phyloP scores from a whole-genome alignment of 2,113 vertebrate species.

The Sylvilagus bachmani region DNA sequence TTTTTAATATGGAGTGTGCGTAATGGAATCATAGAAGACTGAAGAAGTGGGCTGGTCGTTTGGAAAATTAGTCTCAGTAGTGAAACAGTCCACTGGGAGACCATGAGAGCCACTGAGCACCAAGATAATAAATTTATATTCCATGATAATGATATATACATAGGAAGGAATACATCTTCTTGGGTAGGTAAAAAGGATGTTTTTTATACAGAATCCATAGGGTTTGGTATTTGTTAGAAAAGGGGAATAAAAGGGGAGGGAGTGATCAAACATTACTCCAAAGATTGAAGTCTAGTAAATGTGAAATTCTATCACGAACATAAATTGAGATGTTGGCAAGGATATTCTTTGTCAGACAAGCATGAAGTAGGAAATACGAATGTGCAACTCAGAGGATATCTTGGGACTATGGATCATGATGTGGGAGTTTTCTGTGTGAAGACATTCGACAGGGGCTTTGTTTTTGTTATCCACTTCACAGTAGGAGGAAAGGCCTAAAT shows the following conservation, averaged over 20 bases:
- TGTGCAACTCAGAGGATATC: neutral
- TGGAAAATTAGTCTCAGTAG: neutral
- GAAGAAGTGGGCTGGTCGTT: neutral
- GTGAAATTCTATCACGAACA: neutral
- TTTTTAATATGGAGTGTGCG: too few relatives aligned
- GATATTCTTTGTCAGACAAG: neutral
- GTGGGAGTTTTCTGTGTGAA: neutral
- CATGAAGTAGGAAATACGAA: neutral
- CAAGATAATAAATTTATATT: neutral
- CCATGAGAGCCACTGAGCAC: neutral
- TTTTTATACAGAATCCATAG: neutral
- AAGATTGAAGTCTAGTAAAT: neutral
- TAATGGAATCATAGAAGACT: too few relatives aligned
- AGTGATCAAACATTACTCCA: neutral
- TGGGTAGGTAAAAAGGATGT: neutral
- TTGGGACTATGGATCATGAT: neutral
- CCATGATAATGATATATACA: neutral
- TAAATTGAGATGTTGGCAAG: neutral
- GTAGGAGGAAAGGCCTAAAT: neutral
- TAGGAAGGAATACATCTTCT: neutral
- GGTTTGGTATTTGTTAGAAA: neutral
- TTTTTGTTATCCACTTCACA: neutral
- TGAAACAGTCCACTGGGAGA: neutral
- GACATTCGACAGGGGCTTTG: neutral
- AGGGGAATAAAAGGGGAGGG: neutral